phyloP scores from a whole-genome alignment of 2,113 vertebrate species.

The Gopherus evgoodei region DNA sequence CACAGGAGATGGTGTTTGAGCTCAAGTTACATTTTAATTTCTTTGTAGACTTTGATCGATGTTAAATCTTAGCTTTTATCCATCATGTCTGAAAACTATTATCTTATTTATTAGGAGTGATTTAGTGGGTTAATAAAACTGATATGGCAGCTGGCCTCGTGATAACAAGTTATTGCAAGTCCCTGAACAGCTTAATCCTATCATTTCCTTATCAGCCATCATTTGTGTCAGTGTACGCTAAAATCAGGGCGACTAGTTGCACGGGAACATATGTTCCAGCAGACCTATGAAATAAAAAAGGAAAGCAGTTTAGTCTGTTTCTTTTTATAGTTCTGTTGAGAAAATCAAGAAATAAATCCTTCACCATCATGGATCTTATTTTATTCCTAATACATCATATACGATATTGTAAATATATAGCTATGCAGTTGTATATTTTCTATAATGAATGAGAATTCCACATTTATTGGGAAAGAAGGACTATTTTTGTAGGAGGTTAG shows the following conservation, averaged over 20 bases:
- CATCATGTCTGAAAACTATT: conserved; percentile 79
- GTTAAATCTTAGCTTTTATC: conserved; percentile 79
- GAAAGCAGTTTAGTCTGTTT: background rate
- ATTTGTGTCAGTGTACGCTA: conserved; percentile 80
- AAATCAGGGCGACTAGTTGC: conserved; percentile 70
- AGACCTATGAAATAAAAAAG: conserved; percentile 67
- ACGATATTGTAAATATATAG: background rate
- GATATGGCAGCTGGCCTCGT: conserved; percentile 83
- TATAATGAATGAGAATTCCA: background rate
- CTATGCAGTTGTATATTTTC: background rate
- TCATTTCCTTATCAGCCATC: conserved; percentile 87
- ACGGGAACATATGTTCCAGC: conserved; percentile 81
- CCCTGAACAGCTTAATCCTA: conserved; percentile 83
- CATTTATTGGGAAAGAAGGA: background rate
- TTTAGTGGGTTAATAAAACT: conserved; percentile 87
- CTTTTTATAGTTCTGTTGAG: background rate
- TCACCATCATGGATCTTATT: background rate
- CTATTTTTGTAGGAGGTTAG: background rate
- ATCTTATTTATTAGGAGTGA: conserved; percentile 87
- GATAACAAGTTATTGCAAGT: conserved; percentile 84
- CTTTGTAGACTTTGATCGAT: conserved; percentile 79
- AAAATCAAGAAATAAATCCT: conserved; percentile 14
- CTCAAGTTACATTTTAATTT: conserved; percentile 82
- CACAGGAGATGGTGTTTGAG: conserved; percentile 54
- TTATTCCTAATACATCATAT: background rate